Percentiles rank a stretch among this genome's conserved stretches.
These are phyloP conservation scores for Trissolcus japonicus DNA, from an alignment of 2,888 invertebrate species.

Conservation along the genomic window DNA sequence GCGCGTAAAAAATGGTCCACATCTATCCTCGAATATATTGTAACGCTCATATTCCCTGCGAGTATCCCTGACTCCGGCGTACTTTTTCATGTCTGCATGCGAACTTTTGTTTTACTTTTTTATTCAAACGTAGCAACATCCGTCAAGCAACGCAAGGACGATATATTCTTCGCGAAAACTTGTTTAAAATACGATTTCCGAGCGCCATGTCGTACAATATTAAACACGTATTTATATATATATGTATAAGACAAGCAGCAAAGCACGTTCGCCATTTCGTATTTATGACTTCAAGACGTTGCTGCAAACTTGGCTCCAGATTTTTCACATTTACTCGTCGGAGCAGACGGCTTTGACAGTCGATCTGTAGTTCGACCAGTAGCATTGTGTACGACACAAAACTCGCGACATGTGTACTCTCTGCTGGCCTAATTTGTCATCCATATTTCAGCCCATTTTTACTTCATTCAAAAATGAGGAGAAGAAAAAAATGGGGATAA, in stretches of 20 bases:
- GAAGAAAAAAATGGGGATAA: too few species aligned
- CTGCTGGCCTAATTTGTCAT: too few species aligned
- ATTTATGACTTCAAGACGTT: slow-evolving; percentile 35
- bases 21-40: slow-evolving; percentile 59
- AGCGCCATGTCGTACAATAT: slow-evolving; percentile 53
- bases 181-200: slow-evolving; percentile 55
- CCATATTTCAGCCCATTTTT: too few species aligned
- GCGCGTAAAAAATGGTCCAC: slow-evolving; percentile 62
- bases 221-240: slow-evolving; percentile 52
- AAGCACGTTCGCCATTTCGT: slow-evolving; percentile 46
- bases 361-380: background rate
- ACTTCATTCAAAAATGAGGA: too few species aligned
- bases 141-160: slow-evolving; percentile 46
- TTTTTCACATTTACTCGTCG: slow-evolving; percentile 25
- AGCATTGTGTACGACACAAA: too few species aligned
- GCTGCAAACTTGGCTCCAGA: slow-evolving; percentile 19
- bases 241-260: slow-evolving; percentile 27
- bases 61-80: slow-evolving; percentile 46
- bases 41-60: slow-evolving; percentile 48
- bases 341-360: slow-evolving; percentile 2
- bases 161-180: slow-evolving; percentile 56
- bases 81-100: slow-evolving; percentile 50
- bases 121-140: slow-evolving; percentile 53
- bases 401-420: too few species aligned
- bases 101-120: slow-evolving; percentile 55